Conservation (phyloP, 1,140 invertebrate genomes). For the Leucophenga varia region DNA sequence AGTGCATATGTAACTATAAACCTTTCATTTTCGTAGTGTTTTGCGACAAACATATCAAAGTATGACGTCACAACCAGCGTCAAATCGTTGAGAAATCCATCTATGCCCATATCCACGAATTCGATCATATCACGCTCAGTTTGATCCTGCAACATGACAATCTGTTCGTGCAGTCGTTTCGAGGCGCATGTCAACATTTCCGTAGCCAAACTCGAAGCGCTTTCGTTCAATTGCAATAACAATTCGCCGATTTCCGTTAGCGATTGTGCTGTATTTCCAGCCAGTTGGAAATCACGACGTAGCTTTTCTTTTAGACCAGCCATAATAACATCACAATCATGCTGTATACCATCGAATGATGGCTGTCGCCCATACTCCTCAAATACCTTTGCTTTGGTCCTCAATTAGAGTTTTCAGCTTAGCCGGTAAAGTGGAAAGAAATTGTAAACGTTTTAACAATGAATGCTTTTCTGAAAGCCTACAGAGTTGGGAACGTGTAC, state of each 20-base stretch:
- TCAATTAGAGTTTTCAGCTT: conserved; percentile 84
- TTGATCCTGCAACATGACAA: conserved; percentile 68
- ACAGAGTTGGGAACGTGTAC: conserved; percentile 84
- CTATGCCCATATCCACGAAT: conserved; percentile 92
- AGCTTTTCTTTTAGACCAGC: conserved; percentile 75
- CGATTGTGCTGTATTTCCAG: conserved; percentile 78
- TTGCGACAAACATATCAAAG: conserved; percentile 81
- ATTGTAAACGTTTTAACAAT: conserved; percentile 92
- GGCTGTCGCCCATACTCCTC: conserved; percentile 89
- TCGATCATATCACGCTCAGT: conserved; percentile 85
- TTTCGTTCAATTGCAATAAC: conserved; percentile 83
- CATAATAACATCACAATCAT: conserved; percentile 85
- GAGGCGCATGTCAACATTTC: conserved; percentile 86
- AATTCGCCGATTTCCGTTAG: conserved; percentile 88
- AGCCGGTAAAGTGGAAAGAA: conserved; percentile 90
- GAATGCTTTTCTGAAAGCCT: conserved; percentile 87
- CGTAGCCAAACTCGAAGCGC: conserved; percentile 68
- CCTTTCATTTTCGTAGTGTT: conserved; percentile 49
- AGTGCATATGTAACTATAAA: too few relatives aligned
- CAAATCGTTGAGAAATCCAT: conserved; percentile 89
- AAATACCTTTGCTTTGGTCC: conserved; percentile 77
- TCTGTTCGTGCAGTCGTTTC: conserved; percentile 75
- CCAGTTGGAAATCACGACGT: conserved; percentile 68
- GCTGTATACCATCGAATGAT: conserved; percentile 90
- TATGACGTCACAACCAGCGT: conserved; percentile 90